Base-by-base conservation (phyloP, 2,888 invertebrate species). In the Thymelicus lineola region DNA sequence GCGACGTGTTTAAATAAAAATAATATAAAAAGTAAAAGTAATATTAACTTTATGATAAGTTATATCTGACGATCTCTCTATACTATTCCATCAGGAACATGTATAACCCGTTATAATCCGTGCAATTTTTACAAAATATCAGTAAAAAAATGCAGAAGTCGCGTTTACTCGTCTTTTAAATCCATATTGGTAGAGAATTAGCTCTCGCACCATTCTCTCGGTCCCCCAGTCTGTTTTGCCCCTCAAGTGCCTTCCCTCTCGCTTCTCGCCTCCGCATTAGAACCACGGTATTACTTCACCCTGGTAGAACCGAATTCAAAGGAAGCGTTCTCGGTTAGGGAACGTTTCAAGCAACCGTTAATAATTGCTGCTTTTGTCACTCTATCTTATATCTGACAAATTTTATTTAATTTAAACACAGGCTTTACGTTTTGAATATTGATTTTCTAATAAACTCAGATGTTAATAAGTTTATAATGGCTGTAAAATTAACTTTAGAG, bases 231-330 rank as follows among this genome's bases (percentile, higher is more conserved):
- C 17, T 12, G 17, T 61, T 15, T 45, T 35, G 50, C 50, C 50
- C 42, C 68, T 57, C 62, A 36, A 63, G 62, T 38, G 20, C 62
- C 62, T 62, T 68, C 38, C 61, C 15, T 66, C 28, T 57, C 68
- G 68, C 57, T 46, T 69, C 68, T 55, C 68, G 62, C 68, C 62
- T 62, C 38, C 62, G 57, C 45, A 63, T 35, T 36, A 17, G 36
- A 62, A 63, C 28, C 36, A n/a, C n/a, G n/a, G n/a, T n/a, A n/a
- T n/a, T n/a, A n/a, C n/a, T n/a, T n/a, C n/a, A n/a, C n/a, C n/a
- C n/a, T n/a, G n/a, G n/a, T n/a, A n/a, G 36, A 62, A 63, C 28
- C 36, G 46, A 57, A 57, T 67, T 69, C 62, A 62, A 69, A 69
- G 48, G 57, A 48, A 62, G n/a, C 62, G 48, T 69, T 53, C 68